Percentiles rank a stretch among this genome's conserved stretches.
phyloP scores from a whole-genome alignment of 2,797 vertebrate species.

The Staurois parvus region DNA sequence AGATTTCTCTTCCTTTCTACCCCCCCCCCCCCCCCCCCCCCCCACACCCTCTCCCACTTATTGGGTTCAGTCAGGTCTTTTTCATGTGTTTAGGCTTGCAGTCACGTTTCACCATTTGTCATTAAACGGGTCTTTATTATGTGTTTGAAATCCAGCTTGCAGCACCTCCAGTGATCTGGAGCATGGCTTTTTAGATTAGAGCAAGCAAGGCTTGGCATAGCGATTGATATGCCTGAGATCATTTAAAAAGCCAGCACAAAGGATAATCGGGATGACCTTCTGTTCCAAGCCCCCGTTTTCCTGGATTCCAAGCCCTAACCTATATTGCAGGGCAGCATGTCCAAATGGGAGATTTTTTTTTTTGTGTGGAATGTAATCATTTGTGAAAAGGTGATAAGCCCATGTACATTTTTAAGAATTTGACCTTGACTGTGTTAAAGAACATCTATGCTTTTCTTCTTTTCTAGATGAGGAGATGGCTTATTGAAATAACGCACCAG shows the following conservation, averaged over 20 bases:
- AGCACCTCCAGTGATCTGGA: slow-evolving; percentile 44
- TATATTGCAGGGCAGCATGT: neutral
- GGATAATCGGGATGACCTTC: slow-evolving; percentile 46
- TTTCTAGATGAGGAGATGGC: slow-evolving; percentile 45
- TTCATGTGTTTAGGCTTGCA: slow-evolving; percentile 44
- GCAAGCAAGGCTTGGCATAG: slow-evolving; percentile 50
- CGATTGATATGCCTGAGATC: slow-evolving; percentile 51
- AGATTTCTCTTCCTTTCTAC: slow-evolving; percentile 28
- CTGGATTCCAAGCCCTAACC: neutral
- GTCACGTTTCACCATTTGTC: slow-evolving; percentile 30
- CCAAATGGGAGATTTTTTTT: neutral
- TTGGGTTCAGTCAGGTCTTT: slow-evolving; percentile 30
- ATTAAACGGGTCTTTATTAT: slow-evolving; percentile 52
- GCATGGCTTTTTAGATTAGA: slow-evolving; percentile 34
- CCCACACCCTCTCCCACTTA: slow-evolving; percentile 2
- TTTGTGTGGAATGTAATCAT: neutral
- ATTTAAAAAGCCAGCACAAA: slow-evolving; percentile 51
- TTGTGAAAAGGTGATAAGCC: slow-evolving; percentile 3
- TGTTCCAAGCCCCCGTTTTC: neutral
- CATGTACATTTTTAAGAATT: slow-evolving; percentile 28
- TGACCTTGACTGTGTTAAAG: slow-evolving; percentile 53
- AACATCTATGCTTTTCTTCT: slow-evolving; percentile 7
- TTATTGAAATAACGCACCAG: slow-evolving; percentile 32
- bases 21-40: neutral
- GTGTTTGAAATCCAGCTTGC: slow-evolving; percentile 50